These are phyloP conservation scores for Paramisgurnus dabryanus DNA, from an alignment of 2,113 vertebrate genomes.

Conservation along the genomic window DNA sequence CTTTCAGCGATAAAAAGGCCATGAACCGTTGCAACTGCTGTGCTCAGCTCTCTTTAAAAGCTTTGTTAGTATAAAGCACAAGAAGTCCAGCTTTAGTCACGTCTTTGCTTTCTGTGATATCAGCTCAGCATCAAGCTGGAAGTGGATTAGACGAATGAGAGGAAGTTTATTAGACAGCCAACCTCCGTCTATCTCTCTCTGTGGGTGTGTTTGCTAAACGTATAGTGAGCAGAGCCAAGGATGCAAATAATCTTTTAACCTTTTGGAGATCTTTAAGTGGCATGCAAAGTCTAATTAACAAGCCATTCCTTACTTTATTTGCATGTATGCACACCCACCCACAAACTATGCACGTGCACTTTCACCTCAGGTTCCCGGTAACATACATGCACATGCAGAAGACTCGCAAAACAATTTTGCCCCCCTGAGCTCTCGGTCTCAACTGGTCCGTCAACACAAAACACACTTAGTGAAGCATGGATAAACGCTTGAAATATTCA, in stretches of 20 bases:
- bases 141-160: conserved; percentile 20
- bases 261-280: conserved; percentile 14
- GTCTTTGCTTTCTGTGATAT: conserved; percentile 21
- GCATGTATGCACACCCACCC: background rate
- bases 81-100: background rate
- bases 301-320: conserved; percentile 9
- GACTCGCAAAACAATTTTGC: conserved; percentile 3
- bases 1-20: background rate
- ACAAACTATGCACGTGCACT: background rate
- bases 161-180: conserved; percentile 27
- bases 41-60: conserved; percentile 16
- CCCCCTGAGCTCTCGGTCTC: conserved; percentile 35
- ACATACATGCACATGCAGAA: conserved; percentile 26
- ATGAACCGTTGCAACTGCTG: background rate
- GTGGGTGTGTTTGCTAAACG: background rate
- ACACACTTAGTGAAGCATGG: conserved; percentile 64
- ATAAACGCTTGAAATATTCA: conserved; percentile 72
- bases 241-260: conserved; percentile 19
- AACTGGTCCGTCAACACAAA: conserved; percentile 57
- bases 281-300: conserved; percentile 17
- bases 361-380: background rate
- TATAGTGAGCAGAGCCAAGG: no score
- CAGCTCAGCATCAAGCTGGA: conserved; percentile 19
- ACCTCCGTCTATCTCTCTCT: no score
- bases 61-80: conserved; percentile 18